Evolutionary conservation across 2,113 vertebrate genomes (phyloP), one percentile per base, ranked within the genome.

Genomic region (Indri indri): DNA sequence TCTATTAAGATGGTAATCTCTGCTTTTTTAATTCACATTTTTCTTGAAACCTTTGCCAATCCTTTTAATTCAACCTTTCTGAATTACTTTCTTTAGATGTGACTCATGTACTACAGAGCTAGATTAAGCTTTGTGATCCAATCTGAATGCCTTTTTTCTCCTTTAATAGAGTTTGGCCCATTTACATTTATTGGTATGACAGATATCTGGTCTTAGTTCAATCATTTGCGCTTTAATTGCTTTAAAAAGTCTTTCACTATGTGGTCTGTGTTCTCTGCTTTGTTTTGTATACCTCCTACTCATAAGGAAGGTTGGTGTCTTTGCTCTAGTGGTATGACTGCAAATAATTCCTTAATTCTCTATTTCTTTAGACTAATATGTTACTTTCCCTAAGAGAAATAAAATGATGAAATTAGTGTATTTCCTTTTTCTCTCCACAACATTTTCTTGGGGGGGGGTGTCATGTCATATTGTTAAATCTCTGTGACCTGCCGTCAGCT

Each of bases 11-110:
- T 63, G 59, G 57, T 40, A 50, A 52, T 27, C 11, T 86, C 52
- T 90, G 80, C 85, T n/a, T n/a, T n/a, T n/a, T 61, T 59, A 32
- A 86, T 96, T 83, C 88, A 8, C 20, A n/a, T 87, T 96, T 86
- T 87, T 93, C 87, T 79, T 52, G 25, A 90, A 80, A 90, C 6
- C 68, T n/a, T n/a, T 73, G 45, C 74, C 34, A 57, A 16, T 52
- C 71, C 34, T 70, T 93, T 77, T 47, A 66, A 42, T 79, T 88
- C 65, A 88, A 0, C 65, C 59, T 52, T 92, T 95, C 76, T 61
- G 76, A 90, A 70, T 94, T 32, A 79, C 77, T 85, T 37, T 47
- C 40, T 82, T 85, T 71, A 66, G 22, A 2, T 42, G 45, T 88
- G 88, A 92, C 85, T 95, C 70, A 84, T 32, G 23, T 45, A 25